phyloP scores from a whole-genome alignment of 1,140 invertebrate species.

The Pseudomyrmex flavicornis region DNA sequence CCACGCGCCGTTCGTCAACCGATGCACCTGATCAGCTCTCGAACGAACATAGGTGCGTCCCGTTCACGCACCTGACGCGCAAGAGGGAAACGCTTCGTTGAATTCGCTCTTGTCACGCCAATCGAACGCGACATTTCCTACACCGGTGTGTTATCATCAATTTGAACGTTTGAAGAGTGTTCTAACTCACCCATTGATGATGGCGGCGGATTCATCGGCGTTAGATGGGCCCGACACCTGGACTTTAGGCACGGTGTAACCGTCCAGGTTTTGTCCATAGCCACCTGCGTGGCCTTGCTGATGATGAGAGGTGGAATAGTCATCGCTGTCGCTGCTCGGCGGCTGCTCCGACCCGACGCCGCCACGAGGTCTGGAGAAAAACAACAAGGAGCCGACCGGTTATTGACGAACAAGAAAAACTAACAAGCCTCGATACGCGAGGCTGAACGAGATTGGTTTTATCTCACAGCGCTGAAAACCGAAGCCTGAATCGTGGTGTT shows the following conservation, averaged over 20 bases:
- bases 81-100: neutral
- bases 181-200: conserved; percentile 79
- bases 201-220: conserved; percentile 74
- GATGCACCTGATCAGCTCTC: neutral
- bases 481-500: neutral
- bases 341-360: conserved; percentile 79
- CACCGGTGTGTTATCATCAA: no score
- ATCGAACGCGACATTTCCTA: no score
- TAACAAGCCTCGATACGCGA: no score
- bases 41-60: neutral
- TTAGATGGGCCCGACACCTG: conserved; percentile 80
- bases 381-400: neutral
- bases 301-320: conserved; percentile 76
- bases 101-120: neutral
- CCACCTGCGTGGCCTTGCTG: conserved; percentile 70
- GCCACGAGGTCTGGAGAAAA: conserved; percentile 80
- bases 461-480: neutral
- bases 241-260: conserved; percentile 79
- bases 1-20: neutral
- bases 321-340: conserved; percentile 82
- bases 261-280: conserved; percentile 75
- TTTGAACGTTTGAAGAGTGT: no score
- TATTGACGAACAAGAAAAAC: neutral
- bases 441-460: neutral
- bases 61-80: neutral